Evolutionary conservation across 2,797 vertebrate species (phyloP).

Genomic region (Chaetodon trifasciatus): DNA sequence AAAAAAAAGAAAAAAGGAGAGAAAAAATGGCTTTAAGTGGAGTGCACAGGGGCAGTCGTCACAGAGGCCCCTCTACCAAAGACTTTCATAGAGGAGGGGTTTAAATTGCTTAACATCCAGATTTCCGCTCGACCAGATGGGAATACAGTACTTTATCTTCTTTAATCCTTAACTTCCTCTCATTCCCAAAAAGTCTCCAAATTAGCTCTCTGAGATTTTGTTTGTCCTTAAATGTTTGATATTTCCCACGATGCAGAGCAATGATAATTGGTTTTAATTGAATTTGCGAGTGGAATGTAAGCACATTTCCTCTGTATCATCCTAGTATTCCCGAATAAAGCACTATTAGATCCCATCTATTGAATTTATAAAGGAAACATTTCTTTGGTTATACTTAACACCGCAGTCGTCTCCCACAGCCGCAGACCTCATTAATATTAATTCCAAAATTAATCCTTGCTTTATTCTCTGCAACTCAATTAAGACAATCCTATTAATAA

Average conservation of each 20-base stretch:
- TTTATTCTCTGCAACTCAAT: conserved; percentile 86
- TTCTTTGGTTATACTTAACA: conserved; percentile 60
- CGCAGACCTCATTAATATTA: conserved; percentile 81
- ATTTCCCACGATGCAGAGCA: conserved; percentile 31
- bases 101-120: conserved; percentile 87
- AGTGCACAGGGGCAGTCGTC: conserved; percentile 44
- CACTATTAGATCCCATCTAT: conserved; percentile 47
- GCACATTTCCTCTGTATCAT: conserved; percentile 28
- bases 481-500: conserved; percentile 88
- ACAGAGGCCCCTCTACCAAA: conserved; percentile 80
- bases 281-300: conserved; percentile 46
- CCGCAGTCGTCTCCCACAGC: conserved; percentile 54
- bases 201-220: conserved; percentile 26
- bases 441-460: conserved; percentile 82
- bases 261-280: conserved; percentile 61
- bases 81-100: conserved; percentile 86
- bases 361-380: conserved; percentile 57
- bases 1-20: conserved; percentile 87
- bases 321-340: conserved; percentile 43
- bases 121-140: conserved; percentile 84
- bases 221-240: conserved; percentile 35
- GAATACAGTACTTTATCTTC: conserved; percentile 79
- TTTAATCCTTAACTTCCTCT: conserved; percentile 62
- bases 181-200: conserved; percentile 8
- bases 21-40: conserved; percentile 56